These are phyloP conservation scores for Premnoplex brunnescens DNA, from an alignment of 2,797 vertebrate species.

Conservation along the genomic window DNA sequence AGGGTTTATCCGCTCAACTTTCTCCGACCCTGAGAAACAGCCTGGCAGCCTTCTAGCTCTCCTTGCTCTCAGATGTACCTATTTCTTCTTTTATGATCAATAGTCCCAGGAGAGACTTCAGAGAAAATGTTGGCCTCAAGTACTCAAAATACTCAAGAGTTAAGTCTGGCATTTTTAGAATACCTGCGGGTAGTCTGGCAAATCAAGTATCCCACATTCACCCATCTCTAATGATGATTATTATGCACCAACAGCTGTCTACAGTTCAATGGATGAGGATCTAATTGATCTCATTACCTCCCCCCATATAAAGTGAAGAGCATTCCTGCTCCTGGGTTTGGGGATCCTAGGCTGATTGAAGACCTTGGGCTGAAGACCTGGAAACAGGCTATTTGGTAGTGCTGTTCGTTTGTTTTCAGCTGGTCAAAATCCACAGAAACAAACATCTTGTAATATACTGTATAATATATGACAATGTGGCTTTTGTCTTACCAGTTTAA, in stretches of 20 bases:
- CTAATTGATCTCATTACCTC: conserved; percentile 82
- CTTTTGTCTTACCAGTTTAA: conserved; percentile 72
- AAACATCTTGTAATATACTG: conserved; percentile 1
- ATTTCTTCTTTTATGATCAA: conserved; percentile 50
- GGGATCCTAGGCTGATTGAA: background rate
- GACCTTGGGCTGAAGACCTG: conserved; percentile 15
- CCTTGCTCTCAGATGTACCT: conserved; percentile 38
- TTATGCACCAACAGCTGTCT: conserved; percentile 78
- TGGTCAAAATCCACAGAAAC: conserved; percentile 25
- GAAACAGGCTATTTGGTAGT: background rate
- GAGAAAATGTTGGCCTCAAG: conserved; percentile 48
- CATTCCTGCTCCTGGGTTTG: conserved; percentile 12
- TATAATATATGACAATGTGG: conserved; percentile 26
- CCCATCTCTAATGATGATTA: conserved; percentile 73
- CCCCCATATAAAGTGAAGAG: conserved; percentile 72
- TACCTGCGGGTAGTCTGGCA: conserved; percentile 71
- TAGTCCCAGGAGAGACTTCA: conserved; percentile 46
- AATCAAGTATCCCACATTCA: conserved; percentile 70
- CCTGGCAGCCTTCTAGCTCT: background rate
- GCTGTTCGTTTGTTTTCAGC: conserved; percentile 6
- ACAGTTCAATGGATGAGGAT: conserved; percentile 73
- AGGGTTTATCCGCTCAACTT: background rate
- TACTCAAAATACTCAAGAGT: conserved; percentile 61
- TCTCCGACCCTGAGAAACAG: conserved; percentile 1
- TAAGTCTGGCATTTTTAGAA: conserved; percentile 53